Evolutionary conservation across 2,113 vertebrate species (phyloP), one percentile per base, ranked within the genome.

Genomic region (Chunga burmeisteri): DNA sequence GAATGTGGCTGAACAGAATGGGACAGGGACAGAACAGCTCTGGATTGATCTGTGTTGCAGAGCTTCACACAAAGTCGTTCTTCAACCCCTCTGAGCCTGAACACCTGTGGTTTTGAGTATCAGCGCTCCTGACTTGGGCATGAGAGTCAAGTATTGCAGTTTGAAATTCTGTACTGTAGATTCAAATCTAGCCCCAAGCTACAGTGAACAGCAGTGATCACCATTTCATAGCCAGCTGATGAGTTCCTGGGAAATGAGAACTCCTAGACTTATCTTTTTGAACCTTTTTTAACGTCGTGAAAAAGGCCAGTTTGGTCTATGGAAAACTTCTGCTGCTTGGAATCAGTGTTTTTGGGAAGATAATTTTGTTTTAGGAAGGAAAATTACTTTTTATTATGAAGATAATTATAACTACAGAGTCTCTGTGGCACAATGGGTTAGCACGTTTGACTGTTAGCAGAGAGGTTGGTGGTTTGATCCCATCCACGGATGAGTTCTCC

Each of bases 401-500:
- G 53, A 10, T 10, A 29, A 10, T 13, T n/a, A 4, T 16, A 44
- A 11, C 6, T 5, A 13, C 9, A 10, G 14, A 36, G 94, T 96
- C 95, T 98, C 95, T 97, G 96, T 98, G 93, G 94, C 93, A 93
- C 96, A 98, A 98, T 94, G 46, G 95, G 96, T 97, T 95, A 98
- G 95, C 94, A 96, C 84, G 56, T 97, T 98, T 94, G 94, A 96
- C 97, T 98, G 97, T 96, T 97, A 96, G 96, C 96, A 84, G 94
- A 98, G 98, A 98, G 93, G 97, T 97, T 97, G 97, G 97, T 98
- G 98, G 95, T 98, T 97, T 34, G 25, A 98, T 94, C 94, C 97
- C 96, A 97, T 94, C 96, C 88, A 95, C 86, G 95, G 97, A 97
- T 90, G 96, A 0, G 0, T 25, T 61, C 38, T 34, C 7, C 13